These are phyloP conservation scores for Pecten maximus DNA, from an alignment of 2,888 invertebrate genomes.

Conservation along the genomic window DNA sequence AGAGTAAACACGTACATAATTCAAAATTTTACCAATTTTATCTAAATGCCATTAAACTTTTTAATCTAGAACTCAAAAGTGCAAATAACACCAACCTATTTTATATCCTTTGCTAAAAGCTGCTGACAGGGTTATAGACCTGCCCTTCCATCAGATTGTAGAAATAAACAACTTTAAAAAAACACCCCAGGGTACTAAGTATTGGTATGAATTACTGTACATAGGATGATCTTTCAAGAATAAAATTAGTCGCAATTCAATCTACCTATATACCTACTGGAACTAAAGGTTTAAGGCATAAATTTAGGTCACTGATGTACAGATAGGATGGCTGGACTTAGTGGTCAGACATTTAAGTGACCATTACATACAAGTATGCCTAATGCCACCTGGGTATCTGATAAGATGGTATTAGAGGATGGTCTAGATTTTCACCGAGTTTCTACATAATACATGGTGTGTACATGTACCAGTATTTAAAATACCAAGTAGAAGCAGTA, in stretches of 20 bases:
- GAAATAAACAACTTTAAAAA: background rate
- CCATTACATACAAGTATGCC: background rate
- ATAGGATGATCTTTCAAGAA: background rate
- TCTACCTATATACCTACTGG: constrained; percentile 9
- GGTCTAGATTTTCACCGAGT: background rate
- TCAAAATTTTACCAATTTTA: too few species aligned
- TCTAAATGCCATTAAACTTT: too few species aligned
- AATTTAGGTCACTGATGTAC: background rate
- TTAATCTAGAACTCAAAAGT: too few species aligned
- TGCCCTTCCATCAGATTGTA: background rate
- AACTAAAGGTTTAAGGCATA: background rate
- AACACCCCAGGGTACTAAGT: background rate
- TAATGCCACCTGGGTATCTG: background rate
- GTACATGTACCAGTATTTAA: constrained; percentile 31
- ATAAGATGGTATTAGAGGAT: background rate
- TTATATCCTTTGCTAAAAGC: background rate
- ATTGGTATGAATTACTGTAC: background rate
- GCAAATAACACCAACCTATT: background rate
- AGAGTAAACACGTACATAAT: too few species aligned
- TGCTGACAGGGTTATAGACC: background rate
- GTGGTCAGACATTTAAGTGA: background rate
- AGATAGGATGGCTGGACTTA: background rate
- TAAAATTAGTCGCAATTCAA: constrained; percentile 11
- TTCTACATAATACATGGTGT: background rate
- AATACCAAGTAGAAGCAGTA: background rate